These are phyloP conservation scores for Cataglyphis rosenhaueri DNA, from an alignment of 2,888 invertebrate genomes.

Conservation along the genomic window DNA sequence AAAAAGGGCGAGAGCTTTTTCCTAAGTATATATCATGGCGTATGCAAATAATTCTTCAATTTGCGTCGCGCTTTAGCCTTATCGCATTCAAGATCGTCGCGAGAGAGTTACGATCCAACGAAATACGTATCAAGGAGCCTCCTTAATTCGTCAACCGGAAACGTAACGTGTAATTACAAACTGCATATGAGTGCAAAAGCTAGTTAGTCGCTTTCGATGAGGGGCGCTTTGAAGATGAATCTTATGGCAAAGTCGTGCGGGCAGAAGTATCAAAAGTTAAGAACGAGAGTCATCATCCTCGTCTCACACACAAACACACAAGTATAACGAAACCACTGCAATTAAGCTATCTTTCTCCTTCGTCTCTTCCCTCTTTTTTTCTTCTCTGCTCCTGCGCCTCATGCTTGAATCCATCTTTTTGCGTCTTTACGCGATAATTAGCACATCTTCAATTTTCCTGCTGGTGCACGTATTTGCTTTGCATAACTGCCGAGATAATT, in stretches of 20 bases:
- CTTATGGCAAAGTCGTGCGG: conserved; percentile 33
- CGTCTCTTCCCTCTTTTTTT: conserved; percentile 33
- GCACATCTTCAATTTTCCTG: conserved; percentile 77
- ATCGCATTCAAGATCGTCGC: neutral
- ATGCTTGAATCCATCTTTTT: conserved; percentile 45
- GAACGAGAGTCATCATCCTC: conserved; percentile 68
- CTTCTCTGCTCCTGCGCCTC: conserved; percentile 2
- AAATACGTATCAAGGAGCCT: conserved; percentile 4
- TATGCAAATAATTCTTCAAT: neutral
- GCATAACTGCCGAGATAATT: conserved; percentile 77
- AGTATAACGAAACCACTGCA: conserved; percentile 71
- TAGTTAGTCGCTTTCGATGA: conserved; percentile 67
- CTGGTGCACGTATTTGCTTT: conserved; percentile 74
- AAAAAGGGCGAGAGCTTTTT: neutral
- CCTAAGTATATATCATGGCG: neutral
- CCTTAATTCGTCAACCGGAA: conserved; percentile 4
- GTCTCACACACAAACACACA: conserved; percentile 20
- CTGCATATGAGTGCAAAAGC: conserved; percentile 54
- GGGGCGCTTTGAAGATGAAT: conserved; percentile 40
- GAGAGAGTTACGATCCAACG: neutral
- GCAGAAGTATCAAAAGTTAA: conserved; percentile 56
- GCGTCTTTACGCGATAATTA: conserved; percentile 77
- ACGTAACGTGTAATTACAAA: conserved; percentile 55
- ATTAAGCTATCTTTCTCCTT: conserved; percentile 68
- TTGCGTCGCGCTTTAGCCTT: neutral